Conservation (phyloP, 2,888 invertebrate species). For the Cepaea hortensis region DNA sequence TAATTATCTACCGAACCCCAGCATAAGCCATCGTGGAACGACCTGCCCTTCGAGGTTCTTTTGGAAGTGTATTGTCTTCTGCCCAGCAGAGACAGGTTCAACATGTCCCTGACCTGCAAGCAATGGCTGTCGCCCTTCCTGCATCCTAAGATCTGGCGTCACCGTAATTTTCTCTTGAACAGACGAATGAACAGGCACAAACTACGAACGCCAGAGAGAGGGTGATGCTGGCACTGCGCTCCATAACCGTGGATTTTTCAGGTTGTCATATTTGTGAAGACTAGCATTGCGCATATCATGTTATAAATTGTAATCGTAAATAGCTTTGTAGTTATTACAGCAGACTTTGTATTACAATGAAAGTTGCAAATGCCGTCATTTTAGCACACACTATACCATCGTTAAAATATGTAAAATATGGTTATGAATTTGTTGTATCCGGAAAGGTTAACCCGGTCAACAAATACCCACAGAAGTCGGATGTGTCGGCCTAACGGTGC, state of each 20-base stretch:
- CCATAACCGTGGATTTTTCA: slow-evolving; percentile 23
- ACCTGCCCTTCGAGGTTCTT: slow-evolving; percentile 26
- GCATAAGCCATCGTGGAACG: background rate
- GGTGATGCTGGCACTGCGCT: background rate
- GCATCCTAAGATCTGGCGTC: slow-evolving; percentile 33
- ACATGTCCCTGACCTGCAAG: slow-evolving; percentile 32
- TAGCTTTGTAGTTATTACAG: too few relatives aligned
- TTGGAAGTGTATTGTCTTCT: slow-evolving; percentile 20
- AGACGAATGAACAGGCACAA: slow-evolving; percentile 20
- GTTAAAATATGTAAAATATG: too few relatives aligned
- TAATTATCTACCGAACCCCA: background rate
- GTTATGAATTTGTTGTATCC: too few relatives aligned
- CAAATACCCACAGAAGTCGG: too few relatives aligned
- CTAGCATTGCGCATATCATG: too few relatives aligned
- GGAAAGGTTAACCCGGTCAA: too few relatives aligned
- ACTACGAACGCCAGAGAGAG: background rate
- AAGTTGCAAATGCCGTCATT: too few relatives aligned
- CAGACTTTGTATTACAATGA: too few relatives aligned
- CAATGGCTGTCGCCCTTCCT: slow-evolving; percentile 25
- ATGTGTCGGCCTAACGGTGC: too few relatives aligned
- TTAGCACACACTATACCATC: too few relatives aligned
- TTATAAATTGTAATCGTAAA: too few relatives aligned
- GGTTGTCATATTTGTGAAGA: background rate
- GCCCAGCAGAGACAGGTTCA: slow-evolving; percentile 23
- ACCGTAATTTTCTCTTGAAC: slow-evolving; percentile 25